Base-by-base conservation (phyloP, 2,113 vertebrate genomes). In the Myrmophylax atrothorax region DNA sequence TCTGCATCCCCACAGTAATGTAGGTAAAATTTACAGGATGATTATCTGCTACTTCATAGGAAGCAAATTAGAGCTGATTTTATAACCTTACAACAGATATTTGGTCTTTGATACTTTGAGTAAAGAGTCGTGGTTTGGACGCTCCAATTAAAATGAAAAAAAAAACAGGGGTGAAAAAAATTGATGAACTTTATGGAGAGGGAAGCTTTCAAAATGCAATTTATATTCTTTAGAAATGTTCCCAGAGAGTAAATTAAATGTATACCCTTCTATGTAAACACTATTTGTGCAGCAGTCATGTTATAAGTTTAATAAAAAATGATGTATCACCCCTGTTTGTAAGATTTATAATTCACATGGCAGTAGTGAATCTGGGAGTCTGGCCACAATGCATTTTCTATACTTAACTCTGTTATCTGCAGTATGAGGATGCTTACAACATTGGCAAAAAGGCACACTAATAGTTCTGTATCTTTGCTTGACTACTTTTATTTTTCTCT, bases 291-390 rank as follows among this genome's bases (percentile, higher is more conserved):
- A 91, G 96, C 96, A 97, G 96, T 97, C 96, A 92, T 97, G 97
- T 97, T 98, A 97, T 97, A 98, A 97, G 96, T 98, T 98, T 98
- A 98, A 98, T 98, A 98, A 98, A 98, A 98, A 97, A 97, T 98
- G 97, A 98, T 97, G 76, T 95, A 98, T 98, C 93, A 92, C 96
- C 92, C 94, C 95, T 94, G 97, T 97, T 98, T 97, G 89, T 94
- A 97, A 98, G 98, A 98, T 97, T 98, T 98, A 97, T 96, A 97
- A 98, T 98, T 97, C 95, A 97, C 97, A 97, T 97, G 97, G 95
- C 95, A 92, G 96, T 96, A 97, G 89, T 97, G 97, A 98, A 97
- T 97, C 97, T 97, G 95, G 96, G 96, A 98, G 92, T 88, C 94
- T 60, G 96, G 98, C 98, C 98, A 97, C 95, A 93, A 95, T 84